Evolutionary conservation across 30 jellyfish, hydroid and myxozoan genomes (phyloP), one percentile per base, ranked within the genome.

Genomic region (Sanderia malayensis): DNA sequence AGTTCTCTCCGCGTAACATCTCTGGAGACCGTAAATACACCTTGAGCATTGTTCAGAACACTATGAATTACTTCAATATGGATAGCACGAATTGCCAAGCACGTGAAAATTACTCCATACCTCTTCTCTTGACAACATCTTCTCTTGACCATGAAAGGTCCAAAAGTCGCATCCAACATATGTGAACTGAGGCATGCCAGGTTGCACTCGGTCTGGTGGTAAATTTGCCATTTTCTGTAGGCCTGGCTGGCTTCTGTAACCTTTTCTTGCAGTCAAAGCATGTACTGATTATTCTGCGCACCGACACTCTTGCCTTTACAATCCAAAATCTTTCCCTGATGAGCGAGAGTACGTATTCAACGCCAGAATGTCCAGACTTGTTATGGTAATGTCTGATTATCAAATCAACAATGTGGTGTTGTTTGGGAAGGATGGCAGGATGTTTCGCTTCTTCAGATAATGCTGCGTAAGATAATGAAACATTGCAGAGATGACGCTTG

Each of bases 91-190:
- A 31, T 37, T 19, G 71, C 17, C 37, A 80, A 59, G 62, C 92
- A 80, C 2, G 92, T 80, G 67, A 80, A 80, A 26, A 80, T 61
- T 2, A 53, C 79, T 30, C 92, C 85, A 70, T 80, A 80, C 73
- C 92, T 62, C 41, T 80, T 80, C 37, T 20, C 79, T 23, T 22
- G 76, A 17, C 58, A 18, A n/a, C 92, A 52, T 49, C 83, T 46
- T 24, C 80, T 45, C 68, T 68, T 68, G 55, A 79, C 83, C 0
- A n/a, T 17, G 76, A 79, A 45, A 13, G 82, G 91, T 47, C 92
- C 79, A 26, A 67, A 80, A 30, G 61, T 80, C 92, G 26, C 23
- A 4, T 10, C 92, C 92, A 80, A 67, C 92, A 29, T 1, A 69
- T 1, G 84, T 67, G 62, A 80, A 80, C 32, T 84, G 92, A 1